Evolutionary conservation across 2,113 vertebrate genomes (phyloP).

Genomic region (Pampusana beccarii): DNA sequence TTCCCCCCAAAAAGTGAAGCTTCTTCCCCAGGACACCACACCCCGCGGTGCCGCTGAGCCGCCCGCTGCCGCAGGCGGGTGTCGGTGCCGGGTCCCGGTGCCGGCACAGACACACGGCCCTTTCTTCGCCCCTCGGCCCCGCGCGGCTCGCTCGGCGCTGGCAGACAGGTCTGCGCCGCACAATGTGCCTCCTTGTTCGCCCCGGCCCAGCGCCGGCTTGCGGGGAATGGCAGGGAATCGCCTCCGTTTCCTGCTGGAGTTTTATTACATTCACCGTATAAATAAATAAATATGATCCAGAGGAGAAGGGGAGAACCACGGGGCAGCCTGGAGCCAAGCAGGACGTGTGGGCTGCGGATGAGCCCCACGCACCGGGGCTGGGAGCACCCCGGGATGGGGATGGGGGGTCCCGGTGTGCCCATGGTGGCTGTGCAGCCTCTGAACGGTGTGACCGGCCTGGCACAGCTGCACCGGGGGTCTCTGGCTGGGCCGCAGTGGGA

Average conservation of each 20-base stretch:
- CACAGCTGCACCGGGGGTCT: no score
- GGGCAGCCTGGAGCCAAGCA: constrained; percentile 30
- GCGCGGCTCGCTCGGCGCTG: neutral
- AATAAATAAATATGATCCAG: constrained; percentile 68
- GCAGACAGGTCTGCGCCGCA: constrained; percentile 16
- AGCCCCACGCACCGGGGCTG: neutral
- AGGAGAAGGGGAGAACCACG: neutral
- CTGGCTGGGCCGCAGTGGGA: no score
- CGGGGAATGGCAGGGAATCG: constrained; percentile 67
- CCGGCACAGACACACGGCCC: neutral
- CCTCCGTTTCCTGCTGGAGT: constrained; percentile 70
- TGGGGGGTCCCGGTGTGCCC: neutral
- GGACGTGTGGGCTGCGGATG: neutral
- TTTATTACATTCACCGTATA: constrained; percentile 71
- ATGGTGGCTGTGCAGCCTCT: neutral
- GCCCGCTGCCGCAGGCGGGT: neutral
- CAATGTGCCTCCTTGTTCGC: constrained; percentile 66
- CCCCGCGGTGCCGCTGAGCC: accelerated
- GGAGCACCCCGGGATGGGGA: neutral
- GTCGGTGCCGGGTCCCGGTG: neutral
- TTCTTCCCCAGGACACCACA: neutral
- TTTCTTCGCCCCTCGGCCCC: constrained; percentile 20
- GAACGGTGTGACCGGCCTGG: no score
- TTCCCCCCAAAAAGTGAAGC: accelerated
- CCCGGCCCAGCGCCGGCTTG: constrained; percentile 8